Conservation (phyloP, 2,797 vertebrate species). For the Erethizon dorsatum region DNA sequence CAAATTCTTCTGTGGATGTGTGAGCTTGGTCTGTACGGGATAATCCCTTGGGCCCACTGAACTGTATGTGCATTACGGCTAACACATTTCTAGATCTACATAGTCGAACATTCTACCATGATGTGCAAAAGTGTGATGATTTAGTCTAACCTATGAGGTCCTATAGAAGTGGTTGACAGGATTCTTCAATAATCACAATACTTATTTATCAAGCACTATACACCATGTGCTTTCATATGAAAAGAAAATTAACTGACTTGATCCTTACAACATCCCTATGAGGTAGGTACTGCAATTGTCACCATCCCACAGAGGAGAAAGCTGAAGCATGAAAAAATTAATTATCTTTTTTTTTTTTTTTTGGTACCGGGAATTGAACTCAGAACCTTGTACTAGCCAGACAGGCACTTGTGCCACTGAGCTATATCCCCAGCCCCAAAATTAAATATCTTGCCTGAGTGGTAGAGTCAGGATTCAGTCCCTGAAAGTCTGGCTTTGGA, state of each 20-base stretch:
- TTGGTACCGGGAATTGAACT: no score
- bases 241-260: background rate
- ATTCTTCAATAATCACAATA: background rate
- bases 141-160: background rate
- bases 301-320: constrained; percentile 22
- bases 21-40: background rate
- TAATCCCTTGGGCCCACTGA: background rate
- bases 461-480: background rate
- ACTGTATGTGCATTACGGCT: background rate
- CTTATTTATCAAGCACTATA: background rate
- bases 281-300: background rate
- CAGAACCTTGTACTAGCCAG: no score
- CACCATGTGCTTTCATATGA: background rate
- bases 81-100: background rate
- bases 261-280: background rate
- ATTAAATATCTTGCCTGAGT: background rate
- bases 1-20: background rate
- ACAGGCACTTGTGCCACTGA: no score
- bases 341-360: background rate
- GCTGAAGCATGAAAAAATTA: background rate
- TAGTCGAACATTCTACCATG: background rate
- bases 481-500: background rate
- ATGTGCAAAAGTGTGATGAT: background rate
- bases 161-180: background rate
- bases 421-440: background rate